These are phyloP conservation scores for Helogale parvula DNA, from an alignment of 2,113 vertebrate genomes.

Conservation along the genomic window DNA sequence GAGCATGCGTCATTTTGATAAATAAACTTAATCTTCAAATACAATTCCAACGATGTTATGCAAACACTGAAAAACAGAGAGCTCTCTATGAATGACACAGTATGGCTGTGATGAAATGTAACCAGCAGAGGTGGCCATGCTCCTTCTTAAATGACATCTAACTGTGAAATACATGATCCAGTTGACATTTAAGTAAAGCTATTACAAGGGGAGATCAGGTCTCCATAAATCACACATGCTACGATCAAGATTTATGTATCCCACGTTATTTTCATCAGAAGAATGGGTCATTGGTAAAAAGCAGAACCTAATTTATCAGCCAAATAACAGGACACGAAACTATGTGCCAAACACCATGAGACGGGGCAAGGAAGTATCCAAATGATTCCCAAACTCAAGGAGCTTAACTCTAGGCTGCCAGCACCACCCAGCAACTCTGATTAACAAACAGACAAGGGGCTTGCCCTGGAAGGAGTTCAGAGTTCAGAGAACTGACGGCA, in stretches of 20 bases:
- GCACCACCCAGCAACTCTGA: background rate
- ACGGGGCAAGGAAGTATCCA: background rate
- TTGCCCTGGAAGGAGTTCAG: background rate
- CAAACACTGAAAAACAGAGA: background rate
- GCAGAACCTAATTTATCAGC: background rate
- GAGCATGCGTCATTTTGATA: background rate
- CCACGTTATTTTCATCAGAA: background rate
- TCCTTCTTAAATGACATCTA: conserved; percentile 15
- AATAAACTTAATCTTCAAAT: conserved; percentile 8
- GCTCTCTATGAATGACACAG: conserved; percentile 1
- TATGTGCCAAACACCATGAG: background rate
- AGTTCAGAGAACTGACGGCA: background rate
- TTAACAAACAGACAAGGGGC: background rate
- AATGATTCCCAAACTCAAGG: background rate
- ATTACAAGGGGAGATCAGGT: conserved; percentile 60
- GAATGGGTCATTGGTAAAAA: background rate
- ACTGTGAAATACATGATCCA: conserved; percentile 31
- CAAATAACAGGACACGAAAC: background rate
- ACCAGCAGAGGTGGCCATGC: conserved; percentile 20
- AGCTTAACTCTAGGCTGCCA: background rate
- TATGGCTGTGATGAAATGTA: background rate
- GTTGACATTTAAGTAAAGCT: conserved; percentile 34
- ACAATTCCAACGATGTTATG: background rate
- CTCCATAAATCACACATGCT: background rate
- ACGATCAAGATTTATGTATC: background rate